Percentiles rank a stretch among this genome's conserved stretches.
phyloP scores from a whole-genome alignment of 2,113 vertebrate genomes.

The Cyrtonyx montezumae region DNA sequence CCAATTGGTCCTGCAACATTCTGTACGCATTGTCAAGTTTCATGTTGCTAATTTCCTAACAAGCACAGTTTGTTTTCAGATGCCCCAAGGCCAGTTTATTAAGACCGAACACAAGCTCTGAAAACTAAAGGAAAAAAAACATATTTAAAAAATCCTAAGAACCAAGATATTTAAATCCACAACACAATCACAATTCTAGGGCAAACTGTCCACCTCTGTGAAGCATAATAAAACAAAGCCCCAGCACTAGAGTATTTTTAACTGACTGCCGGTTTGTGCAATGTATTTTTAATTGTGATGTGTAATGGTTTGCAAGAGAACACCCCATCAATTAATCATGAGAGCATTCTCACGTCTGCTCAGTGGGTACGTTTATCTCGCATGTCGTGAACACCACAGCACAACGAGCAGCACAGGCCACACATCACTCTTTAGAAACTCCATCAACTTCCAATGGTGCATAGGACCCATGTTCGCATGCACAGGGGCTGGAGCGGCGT shows the following conservation, averaged over 20 bases:
- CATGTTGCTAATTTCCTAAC: conserved; percentile 79
- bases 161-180: conserved; percentile 60
- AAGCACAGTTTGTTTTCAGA: conserved; percentile 81
- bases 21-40: conserved; percentile 74
- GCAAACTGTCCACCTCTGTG: neutral
- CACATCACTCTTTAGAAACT: conserved; percentile 58
- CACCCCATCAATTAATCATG: conserved; percentile 84
- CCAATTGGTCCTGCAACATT: conserved; percentile 64
- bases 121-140: conserved; percentile 34
- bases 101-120: conserved; percentile 71
- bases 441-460: conserved; percentile 53
- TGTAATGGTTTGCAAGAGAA: conserved; percentile 81
- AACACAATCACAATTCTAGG: conserved; percentile 16
- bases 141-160: neutral
- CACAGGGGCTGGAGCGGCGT: neutral
- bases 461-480: conserved; percentile 47
- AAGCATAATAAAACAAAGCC: conserved; percentile 45
- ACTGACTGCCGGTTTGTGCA: conserved; percentile 71
- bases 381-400: conserved; percentile 55
- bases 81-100: conserved; percentile 79
- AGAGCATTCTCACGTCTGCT: conserved; percentile 75
- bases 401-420: conserved; percentile 62
- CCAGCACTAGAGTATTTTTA: conserved; percentile 58
- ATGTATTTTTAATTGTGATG: conserved; percentile 84
- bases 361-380: conserved; percentile 63